Evolutionary conservation across 1,140 invertebrate species (phyloP).

Genomic region (Sinella curviseta): DNA sequence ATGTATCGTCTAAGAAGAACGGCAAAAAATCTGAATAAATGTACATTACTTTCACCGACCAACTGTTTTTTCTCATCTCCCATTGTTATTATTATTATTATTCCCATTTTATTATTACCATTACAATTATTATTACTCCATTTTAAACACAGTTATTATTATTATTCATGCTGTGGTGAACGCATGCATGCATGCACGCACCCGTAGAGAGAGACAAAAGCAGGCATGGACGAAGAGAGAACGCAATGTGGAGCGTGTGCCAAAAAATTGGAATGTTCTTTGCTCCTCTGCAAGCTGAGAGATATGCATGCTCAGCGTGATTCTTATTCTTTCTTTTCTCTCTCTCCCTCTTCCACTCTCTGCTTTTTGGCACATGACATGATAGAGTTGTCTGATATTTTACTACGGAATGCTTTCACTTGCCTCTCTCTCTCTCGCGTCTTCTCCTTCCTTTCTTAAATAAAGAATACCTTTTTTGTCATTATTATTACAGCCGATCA

Average conservation of each 20-base stretch:
- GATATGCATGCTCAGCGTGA: not conserved
- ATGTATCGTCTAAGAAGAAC: too few relatives aligned
- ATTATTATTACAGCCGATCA: too few relatives aligned
- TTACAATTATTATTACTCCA: not conserved
- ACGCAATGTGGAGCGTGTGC: not conserved
- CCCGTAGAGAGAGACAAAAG: not conserved
- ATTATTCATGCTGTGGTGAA: not conserved
- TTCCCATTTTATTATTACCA: not conserved
- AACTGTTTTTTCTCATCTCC: too few relatives aligned
- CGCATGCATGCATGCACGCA: not conserved
- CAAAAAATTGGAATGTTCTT: not conserved
- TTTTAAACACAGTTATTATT: not conserved
- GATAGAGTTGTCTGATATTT: constrained; percentile 1
- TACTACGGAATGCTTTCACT: too few relatives aligned
- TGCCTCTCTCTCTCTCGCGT: not conserved
- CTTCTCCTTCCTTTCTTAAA: too few relatives aligned
- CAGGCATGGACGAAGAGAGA: not conserved
- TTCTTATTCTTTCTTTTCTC: not conserved
- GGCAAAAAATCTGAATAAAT: too few relatives aligned
- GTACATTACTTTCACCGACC: too few relatives aligned
- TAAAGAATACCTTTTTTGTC: too few relatives aligned
- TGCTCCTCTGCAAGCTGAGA: not conserved
- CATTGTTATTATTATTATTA: too few relatives aligned
- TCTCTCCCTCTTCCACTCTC: not conserved
- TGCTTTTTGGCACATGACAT: constrained; percentile 15